Base-by-base conservation (phyloP, 2,113 vertebrate genomes). In the Oryzias javanicus region DNA sequence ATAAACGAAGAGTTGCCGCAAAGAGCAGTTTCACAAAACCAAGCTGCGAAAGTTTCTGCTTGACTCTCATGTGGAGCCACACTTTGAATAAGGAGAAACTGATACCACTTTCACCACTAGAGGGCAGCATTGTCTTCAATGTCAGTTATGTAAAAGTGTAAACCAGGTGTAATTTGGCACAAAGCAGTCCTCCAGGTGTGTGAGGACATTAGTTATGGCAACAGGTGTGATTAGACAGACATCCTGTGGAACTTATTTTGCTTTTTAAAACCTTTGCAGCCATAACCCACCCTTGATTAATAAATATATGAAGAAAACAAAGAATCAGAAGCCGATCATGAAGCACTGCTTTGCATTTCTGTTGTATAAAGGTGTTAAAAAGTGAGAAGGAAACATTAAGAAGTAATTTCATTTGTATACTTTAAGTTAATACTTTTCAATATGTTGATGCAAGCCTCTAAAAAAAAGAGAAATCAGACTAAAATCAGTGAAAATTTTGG, bases 71-170 rank as follows among this genome's bases (percentile, higher is more conserved):
- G 27, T 29, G 27, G 27, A 29, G 4, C 7, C 6, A 29, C 27
- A 5, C 6, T 2, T 29, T 1, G 2, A 29, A 29, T 29, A 29
- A 29, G 6, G 6, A 10, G 8, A 35, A 35, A 35, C 8, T 35
- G 35, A 35, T 35, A 35, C 35, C 35, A 35, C 10, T 35, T 54
- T 55, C 5, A 5, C 45, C 80, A 80, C 61, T 35, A 76, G 82
- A 63, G 73, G 71, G 4, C 74, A 80, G 67, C 49, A 72, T 1
- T 55, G 19, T 24, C 46, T 55, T 53, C 51, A 42, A 10, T 52
- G n/a, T 63, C 35, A 44, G 4, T 17, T 14, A 4, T 22, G 24
- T 55, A 44, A 45, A 15, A 25, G 16, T 20, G 14, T 58, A 14
- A 67, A 64, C 35, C 4, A 35, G 44, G 17, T 41, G 6, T 25